Evolutionary conservation across 2,888 invertebrate genomes (phyloP), one percentile per base, ranked within the genome.

Genomic region (Ptychoptera albimana): DNA sequence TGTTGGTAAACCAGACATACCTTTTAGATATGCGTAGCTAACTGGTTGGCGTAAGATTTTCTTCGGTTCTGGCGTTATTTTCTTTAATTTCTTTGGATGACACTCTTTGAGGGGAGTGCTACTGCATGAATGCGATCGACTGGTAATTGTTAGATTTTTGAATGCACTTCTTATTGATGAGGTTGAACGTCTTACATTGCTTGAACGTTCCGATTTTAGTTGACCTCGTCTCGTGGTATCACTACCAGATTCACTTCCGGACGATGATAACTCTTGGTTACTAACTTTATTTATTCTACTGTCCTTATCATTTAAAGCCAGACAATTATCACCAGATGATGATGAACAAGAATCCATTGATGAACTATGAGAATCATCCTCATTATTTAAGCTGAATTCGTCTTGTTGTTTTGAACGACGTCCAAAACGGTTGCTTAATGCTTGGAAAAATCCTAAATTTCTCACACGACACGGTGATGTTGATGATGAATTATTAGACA

Each of bases 1-100:
- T 1, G 85, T 86, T 8, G 86, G 85, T 44, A 86, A 65, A 9
- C 86, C 86, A 8, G 85, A 85, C 50, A 84, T 71, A 39, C 86
- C 86, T 50, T 78, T 78, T 2, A 83, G 79, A 61, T 86, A 87
- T 8, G 82, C 82, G 61, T 86, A 85, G 1, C 79, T 74, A 10
- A 84, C 79, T 1, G 86, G 86, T 42, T 82, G 73, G 35, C 87
- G 71, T 8, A 86, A 69, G 49, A 87, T 86, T 53, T 80, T 73
- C 58, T 83, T 82, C 2, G 82, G 82, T 46, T 75, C 73, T 34
- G 68, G 64, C 32, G 40, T 16, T 36, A 31, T 43, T 34, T 39
- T 37, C 37, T 43, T 49, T 46, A 48, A 41, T 37, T 45, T 44
- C 8, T 45, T 40, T 37, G 32, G 9, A 32, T 23, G 23, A 23